Percentiles rank a stretch among this genome's conserved stretches.
Conservation (phyloP, 2,888 invertebrate species). For the Seira sanloemensis region DNA sequence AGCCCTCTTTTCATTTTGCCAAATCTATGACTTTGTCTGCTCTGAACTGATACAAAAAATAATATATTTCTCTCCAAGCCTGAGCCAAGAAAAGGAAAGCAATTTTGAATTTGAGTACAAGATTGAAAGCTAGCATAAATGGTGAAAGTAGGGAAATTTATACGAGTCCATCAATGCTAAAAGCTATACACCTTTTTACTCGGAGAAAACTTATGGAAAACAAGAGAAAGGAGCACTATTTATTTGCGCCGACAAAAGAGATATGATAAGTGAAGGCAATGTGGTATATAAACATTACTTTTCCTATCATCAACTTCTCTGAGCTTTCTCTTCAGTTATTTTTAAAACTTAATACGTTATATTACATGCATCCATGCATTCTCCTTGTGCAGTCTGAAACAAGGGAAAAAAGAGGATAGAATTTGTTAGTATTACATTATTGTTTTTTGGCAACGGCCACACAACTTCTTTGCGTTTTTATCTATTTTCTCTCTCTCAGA, state of each 20-base stretch:
- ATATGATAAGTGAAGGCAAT: constrained; percentile 1
- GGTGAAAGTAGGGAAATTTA: constrained; percentile 40
- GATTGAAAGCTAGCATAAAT: constrained; percentile 59
- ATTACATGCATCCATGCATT: constrained; percentile 44
- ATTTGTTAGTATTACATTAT: constrained; percentile 63
- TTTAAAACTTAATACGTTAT: constrained; percentile 31
- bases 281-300: constrained; percentile 23
- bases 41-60: constrained; percentile 40
- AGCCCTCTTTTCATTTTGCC: constrained; percentile 22
- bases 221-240: constrained; percentile 19
- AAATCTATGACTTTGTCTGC: constrained; percentile 39
- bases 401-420: constrained; percentile 33
- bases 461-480: constrained; percentile 52
- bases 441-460: constrained; percentile 58
- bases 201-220: constrained; percentile 10
- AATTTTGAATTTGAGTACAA: constrained; percentile 57
- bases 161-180: constrained; percentile 57
- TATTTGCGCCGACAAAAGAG: constrained; percentile 21
- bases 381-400: constrained; percentile 40
- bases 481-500: constrained; percentile 50
- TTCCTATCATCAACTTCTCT: constrained; percentile 26
- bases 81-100: constrained; percentile 53
- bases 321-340: background rate
- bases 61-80: constrained; percentile 37
- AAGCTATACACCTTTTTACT: constrained; percentile 20